phyloP scores from a whole-genome alignment of 2,797 vertebrate genomes.

The Coregonus ussuriensis region DNA sequence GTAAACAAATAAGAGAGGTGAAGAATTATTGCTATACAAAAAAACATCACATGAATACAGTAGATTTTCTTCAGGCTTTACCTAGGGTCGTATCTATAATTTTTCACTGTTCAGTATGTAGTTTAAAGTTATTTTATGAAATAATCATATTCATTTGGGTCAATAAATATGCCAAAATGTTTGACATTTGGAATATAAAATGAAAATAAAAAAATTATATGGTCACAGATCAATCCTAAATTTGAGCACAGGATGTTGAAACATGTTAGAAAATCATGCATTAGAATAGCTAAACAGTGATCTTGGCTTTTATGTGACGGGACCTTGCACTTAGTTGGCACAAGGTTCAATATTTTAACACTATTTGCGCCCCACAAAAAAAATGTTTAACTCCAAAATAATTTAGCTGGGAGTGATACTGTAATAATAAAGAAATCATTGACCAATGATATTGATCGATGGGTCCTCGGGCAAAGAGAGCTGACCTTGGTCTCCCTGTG shows the following conservation, averaged over 20 bases:
- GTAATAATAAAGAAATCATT: conserved; percentile 99
- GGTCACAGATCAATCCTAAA: conserved; percentile 41
- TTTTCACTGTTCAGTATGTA: conserved; percentile 49
- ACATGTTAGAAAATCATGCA: conserved; percentile 59
- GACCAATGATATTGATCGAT: conserved; percentile 99
- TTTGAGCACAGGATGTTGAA: conserved; percentile 22
- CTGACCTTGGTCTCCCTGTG: conserved; percentile 94
- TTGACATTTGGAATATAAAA: conserved; percentile 64
- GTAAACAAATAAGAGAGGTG: too few species aligned
- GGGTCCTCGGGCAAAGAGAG: conserved; percentile 95
- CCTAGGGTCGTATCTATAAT: not conserved
- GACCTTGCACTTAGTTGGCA: conserved; percentile 53
- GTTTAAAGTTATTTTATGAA: conserved; percentile 30
- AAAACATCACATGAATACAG: conserved; percentile 88
- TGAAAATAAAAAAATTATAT: conserved; percentile 41
- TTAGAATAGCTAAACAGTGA: conserved; percentile 57
- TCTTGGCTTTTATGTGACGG: conserved; percentile 67
- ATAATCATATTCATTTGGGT: conserved; percentile 86
- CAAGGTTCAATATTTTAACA: conserved; percentile 70
- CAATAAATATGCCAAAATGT: conserved; percentile 78
- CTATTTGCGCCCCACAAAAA: conserved; percentile 57
- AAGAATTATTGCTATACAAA: too few species aligned
- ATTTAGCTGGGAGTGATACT: conserved; percentile 95
- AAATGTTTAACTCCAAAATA: conserved; percentile 96
- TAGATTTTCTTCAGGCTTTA: conserved; percentile 93